These are phyloP conservation scores for Cygnus atratus DNA, from an alignment of 2,113 vertebrate genomes.

Conservation along the genomic window DNA sequence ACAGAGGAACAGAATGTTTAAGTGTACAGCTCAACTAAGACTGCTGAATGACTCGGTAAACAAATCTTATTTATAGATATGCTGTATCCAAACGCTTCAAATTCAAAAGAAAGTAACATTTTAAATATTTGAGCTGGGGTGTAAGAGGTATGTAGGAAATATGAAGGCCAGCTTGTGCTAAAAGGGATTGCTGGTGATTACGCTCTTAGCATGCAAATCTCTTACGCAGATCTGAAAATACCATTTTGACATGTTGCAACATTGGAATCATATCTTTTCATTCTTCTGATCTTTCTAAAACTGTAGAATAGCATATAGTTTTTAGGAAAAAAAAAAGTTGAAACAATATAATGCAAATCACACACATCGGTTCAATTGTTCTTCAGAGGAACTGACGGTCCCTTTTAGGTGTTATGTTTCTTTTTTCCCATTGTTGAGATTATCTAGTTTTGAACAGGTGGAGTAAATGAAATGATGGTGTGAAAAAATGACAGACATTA, in stretches of 20 bases:
- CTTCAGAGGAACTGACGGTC: neutral
- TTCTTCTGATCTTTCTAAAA: neutral
- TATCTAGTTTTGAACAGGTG: neutral
- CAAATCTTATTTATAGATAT: neutral
- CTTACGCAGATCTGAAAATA: neutral
- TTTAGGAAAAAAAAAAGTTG: neutral
- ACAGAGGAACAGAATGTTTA: neutral
- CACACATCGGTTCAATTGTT: neutral
- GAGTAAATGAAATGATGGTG: neutral
- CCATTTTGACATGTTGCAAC: neutral
- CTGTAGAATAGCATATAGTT: neutral
- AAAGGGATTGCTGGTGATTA: neutral
- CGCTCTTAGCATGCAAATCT: neutral
- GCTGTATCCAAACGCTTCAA: neutral
- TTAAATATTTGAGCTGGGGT: neutral
- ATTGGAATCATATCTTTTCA: neutral
- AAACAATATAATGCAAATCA: neutral
- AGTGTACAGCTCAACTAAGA: neutral
- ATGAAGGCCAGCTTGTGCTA: neutral
- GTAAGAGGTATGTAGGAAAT: neutral
- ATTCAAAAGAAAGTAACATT: constrained; percentile 4
- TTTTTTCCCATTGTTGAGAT: neutral
- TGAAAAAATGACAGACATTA: neutral
- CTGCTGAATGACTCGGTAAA: neutral
- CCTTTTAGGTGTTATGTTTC: neutral